Base-by-base conservation (phyloP, 1,140 invertebrate species). In the Dryas iulia region DNA sequence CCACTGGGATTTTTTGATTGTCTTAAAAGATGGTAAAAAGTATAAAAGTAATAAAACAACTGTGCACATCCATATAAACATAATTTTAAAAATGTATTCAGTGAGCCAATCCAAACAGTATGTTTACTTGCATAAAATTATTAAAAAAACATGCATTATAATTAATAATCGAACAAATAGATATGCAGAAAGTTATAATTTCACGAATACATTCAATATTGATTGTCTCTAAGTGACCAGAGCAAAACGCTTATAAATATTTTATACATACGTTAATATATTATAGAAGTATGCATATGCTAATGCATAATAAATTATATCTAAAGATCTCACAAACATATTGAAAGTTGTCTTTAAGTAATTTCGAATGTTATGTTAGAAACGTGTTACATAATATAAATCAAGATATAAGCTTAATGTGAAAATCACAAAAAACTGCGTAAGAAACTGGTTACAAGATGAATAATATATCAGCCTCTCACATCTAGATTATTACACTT, bases 401-500 rank as follows among this genome's bases (percentile, higher is more conserved):
- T 7, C 39, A 47, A 47, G n/a, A 21, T 21, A 18, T 47, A 47
- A 47, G 14, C 35, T 47, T 47, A 47, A 47, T 47, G 35, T 47
- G 8, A 47, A 47, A 47, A n/a, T 18, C 18, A 18, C n/a, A 18
- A 47, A 47, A 47, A 47, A 47, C 6, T 18, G 7, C 10, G 1
- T 62, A 30, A 52, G 39, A 28, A 53, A 53, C 60, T 23, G 5
- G 39, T 62, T 60, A 14, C 14, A 7, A 47, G 39, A 31, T 53
- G 25, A 52, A 53, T 62, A 47, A 23, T 25, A 53, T 62, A 62
- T 62, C 39, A 53, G n/a, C 39, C 39, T 53, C 60, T 62, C 39
- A 21, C 39, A 62, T 62, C 39, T 53, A 24, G 12, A 62, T 53
- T 62, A 30, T 47, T 18, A 18, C 1, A 60, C 25, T 60, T 60